phyloP scores from a whole-genome alignment of 2,888 invertebrate species.

The Phlogophora meticulosa region DNA sequence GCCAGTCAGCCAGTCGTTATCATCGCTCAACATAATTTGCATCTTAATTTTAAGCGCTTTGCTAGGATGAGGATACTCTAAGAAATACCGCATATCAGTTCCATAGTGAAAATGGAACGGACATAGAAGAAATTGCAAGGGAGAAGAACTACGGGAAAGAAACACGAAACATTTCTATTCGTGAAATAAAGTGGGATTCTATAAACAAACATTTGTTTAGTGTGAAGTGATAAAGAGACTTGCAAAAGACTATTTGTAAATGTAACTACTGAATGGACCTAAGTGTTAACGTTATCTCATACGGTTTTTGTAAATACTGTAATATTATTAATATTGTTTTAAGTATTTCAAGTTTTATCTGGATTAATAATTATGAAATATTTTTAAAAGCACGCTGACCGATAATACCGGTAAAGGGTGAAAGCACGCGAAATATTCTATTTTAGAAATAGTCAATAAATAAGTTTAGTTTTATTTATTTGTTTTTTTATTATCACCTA shows the following conservation, averaged over 20 bases:
- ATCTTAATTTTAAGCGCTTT: slow-evolving; percentile 84
- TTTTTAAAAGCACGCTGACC: slow-evolving; percentile 60
- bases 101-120: slow-evolving; percentile 72
- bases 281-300: slow-evolving; percentile 63
- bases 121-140: slow-evolving; percentile 49
- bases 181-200: slow-evolving; percentile 43
- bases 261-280: slow-evolving; percentile 64
- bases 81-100: slow-evolving; percentile 72
- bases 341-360: slow-evolving; percentile 60
- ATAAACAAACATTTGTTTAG: slow-evolving; percentile 61
- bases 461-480: slow-evolving; percentile 60
- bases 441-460: slow-evolving; percentile 66
- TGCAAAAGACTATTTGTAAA: slow-evolving; percentile 55
- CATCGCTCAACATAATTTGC: slow-evolving; percentile 76
- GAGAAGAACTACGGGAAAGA: slow-evolving; percentile 29
- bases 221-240: slow-evolving; percentile 70
- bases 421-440: slow-evolving; percentile 64
- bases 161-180: slow-evolving; percentile 7
- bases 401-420: slow-evolving; percentile 19
- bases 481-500: slow-evolving; percentile 18
- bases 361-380: slow-evolving; percentile 56
- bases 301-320: slow-evolving; percentile 69
- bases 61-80: slow-evolving; percentile 82
- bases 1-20: slow-evolving; percentile 72
- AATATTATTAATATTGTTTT: slow-evolving; percentile 53